Conservation (phyloP, 2,888 invertebrate species). For the Chironomus riparius region DNA sequence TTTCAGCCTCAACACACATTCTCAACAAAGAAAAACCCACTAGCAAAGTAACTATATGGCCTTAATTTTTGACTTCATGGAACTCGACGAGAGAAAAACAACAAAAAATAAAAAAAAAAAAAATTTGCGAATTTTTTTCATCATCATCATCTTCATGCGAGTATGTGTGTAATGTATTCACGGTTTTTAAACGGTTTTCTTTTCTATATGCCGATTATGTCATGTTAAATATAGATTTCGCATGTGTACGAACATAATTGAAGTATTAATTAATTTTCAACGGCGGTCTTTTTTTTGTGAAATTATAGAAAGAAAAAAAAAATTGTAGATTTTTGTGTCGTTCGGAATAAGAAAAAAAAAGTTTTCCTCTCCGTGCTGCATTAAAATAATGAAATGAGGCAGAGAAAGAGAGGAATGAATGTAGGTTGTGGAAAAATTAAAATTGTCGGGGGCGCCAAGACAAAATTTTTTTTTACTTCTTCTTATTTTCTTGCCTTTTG, state of each 20-base stretch:
- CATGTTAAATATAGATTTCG: slow-evolving; percentile 20
- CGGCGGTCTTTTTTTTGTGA: not conserved
- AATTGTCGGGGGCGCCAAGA: not conserved
- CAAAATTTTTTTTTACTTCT: not conserved
- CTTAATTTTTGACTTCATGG: slow-evolving; percentile 14
- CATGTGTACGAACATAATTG: slow-evolving; percentile 10
- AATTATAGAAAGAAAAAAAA: no score
- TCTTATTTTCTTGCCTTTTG: not conserved
- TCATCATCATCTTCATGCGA: not conserved
- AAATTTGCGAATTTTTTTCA: slow-evolving; percentile 7
- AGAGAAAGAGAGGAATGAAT: not conserved
- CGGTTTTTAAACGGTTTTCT: not conserved
- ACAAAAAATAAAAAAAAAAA: no score
- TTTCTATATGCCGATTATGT: slow-evolving; percentile 15
- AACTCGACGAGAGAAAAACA: not conserved
- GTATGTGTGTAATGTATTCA: not conserved
- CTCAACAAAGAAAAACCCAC: not conserved
- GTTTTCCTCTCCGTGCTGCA: no score
- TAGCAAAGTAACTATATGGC: slow-evolving; percentile 10
- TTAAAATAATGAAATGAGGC: not conserved
- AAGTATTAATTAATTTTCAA: slow-evolving; percentile 16
- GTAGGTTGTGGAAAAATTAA: not conserved
- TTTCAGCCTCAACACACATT: not conserved
- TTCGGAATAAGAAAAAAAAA: no score
- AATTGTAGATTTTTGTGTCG: not conserved